Evolutionary conservation across 1,140 invertebrate genomes (phyloP), one percentile per base, ranked within the genome.

Genomic region (Colletes latitarsis): DNA sequence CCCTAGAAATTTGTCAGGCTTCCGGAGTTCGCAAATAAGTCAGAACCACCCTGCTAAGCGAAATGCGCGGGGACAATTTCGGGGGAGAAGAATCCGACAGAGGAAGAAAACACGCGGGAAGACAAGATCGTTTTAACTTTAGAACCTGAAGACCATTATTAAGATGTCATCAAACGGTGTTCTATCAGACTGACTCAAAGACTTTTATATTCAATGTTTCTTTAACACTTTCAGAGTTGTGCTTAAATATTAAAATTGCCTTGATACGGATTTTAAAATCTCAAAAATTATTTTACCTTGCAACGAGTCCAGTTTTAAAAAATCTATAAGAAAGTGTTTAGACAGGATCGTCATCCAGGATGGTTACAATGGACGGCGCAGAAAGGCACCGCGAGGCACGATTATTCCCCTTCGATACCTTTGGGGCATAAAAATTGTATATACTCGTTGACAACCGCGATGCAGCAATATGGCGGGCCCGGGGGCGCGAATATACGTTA

Each of bases 1-100:
- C 83, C 80, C 72, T 69, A 52, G 17, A 70, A 64, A 85, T 85
- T 85, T 85, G 83, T 85, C 84, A 82, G 75, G 74, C 68, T 72
- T 53, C 67, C 57, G 49, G 49, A 72, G 49, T 79, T 79, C 49
- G 69, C 77, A 14, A 64, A 73, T 72, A 79, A 79, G 77, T 72
- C 77, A 73, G 52, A 49, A 14, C 15, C 49, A 64, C 41, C 43
- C 14, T 30, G 30, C 39, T 39, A 43, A 41, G 43, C 15, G 30
- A 30, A 68, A 46, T 9, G 17, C 17, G 39, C 6, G 15, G 43
- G 21, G 39, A 64, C 39, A 43, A 12, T n/a, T 17, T 10, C 8
- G 30, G 12, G 57, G 15, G 5, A 53, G 10, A 52, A 46, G 64
- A 63, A 43, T 8, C 41, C n/a, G 21, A 17, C 15, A 39, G 9